phyloP scores from a whole-genome alignment of 2,888 invertebrate species.

The Falcaria lacertinaria region DNA sequence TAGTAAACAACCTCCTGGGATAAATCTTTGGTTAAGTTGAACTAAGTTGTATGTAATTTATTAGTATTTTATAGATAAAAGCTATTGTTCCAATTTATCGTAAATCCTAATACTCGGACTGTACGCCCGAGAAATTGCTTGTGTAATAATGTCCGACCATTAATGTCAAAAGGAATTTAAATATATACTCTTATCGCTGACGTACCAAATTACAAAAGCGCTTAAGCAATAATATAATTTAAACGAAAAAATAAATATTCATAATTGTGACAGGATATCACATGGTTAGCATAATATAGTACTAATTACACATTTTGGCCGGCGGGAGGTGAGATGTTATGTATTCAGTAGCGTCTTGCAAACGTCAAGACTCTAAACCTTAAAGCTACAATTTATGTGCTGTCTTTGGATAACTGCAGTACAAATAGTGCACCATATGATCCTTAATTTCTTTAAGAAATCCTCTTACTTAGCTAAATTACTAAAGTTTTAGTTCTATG shows the following conservation, averaged over 20 bases:
- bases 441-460: background rate
- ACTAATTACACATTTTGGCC: slow-evolving; percentile 46
- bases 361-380: slow-evolving; percentile 19
- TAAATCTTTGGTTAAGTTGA: too few relatives aligned
- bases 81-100: too few relatives aligned
- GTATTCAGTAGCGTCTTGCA: slow-evolving; percentile 33
- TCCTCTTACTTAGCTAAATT: background rate
- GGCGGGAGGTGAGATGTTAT: slow-evolving; percentile 47
- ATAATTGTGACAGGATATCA: slow-evolving; percentile 37
- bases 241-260: slow-evolving; percentile 31
- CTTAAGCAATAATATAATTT: too few relatives aligned
- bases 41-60: too few relatives aligned
- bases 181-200: too few relatives aligned
- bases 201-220: too few relatives aligned
- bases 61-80: too few relatives aligned
- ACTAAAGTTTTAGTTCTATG: background rate
- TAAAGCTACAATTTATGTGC: slow-evolving; percentile 18
- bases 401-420: background rate
- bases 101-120: too few relatives aligned
- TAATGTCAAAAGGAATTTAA: too few relatives aligned
- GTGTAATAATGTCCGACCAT: too few relatives aligned
- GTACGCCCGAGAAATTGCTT: too few relatives aligned
- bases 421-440: background rate
- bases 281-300: slow-evolving; percentile 34
- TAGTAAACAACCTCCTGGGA: too few relatives aligned